Evolutionary conservation across 2,113 vertebrate species (phyloP), one percentile per base, ranked within the genome.

Genomic region (Paedocypris sp.): DNA sequence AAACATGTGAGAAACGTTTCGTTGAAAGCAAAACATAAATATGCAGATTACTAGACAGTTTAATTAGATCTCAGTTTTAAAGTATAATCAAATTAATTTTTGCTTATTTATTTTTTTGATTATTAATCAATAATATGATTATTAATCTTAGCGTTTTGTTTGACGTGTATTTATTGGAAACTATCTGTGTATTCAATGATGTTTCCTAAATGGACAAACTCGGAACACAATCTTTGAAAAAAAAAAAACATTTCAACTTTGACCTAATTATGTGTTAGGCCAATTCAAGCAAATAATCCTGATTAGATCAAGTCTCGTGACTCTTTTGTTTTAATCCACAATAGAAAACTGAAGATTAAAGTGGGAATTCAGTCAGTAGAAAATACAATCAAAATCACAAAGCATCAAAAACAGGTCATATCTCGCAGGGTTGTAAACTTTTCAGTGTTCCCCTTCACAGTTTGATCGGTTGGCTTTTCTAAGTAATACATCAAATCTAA

Each of bases 241-340:
- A n/a, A n/a, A n/a, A n/a, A n/a, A n/a, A 39, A 39, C 1, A 9
- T 6, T n/a, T 36, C n/a, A 58, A 33, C 52, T 65, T 65, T 58
- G 7, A 20, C 36, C 53, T 35, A 43, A 20, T 35, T 41, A 12
- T 48, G 16, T 49, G 18, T 6, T 41, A 4, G 26, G 9, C 1
- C 39, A 8, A 25, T 29, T 32, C 35, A 54, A 11, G 35, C 20
- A 38, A 36, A 5, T 56, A 28, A 56, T 6, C 52, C 36, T 20
- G 13, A 41, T 39, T 54, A 39, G 16, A 18, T 26, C n/a, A 7
- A 18, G 10, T 5, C 13, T 4, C 1, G 9, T 38, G 16, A 16
- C 36, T 54, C 25, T 39, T 28, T 48, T 38, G 4, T 39, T 16
- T 36, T 11, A 22, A 52, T 35, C 33, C 10, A 20, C 18, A 5